Base-by-base conservation (phyloP, 1,140 invertebrate species). In the Dendrolimus punctatus region DNA sequence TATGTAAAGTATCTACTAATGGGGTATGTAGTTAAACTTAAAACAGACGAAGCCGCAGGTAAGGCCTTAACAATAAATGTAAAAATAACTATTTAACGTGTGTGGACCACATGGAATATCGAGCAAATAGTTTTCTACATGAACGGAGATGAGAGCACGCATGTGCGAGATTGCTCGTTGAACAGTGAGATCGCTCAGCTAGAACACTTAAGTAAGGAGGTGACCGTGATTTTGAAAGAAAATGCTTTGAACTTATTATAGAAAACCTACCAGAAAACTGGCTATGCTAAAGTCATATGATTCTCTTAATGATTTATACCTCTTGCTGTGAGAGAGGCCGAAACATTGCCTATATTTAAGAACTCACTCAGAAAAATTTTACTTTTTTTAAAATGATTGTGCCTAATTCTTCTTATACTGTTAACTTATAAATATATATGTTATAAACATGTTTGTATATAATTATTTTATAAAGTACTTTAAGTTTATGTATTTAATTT, bases 121-220 rank as follows among this genome's bases (percentile, higher is more conserved):
- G 43, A 45, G 43, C 46, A 36, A 49, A 56, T 49, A 53, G 42
- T 57, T 60, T 53, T 62, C 59, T 46, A 54, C 51, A 37, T 54
- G 55, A 62, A 49, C 48, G 53, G 40, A 51, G 49, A 7, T 8
- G 6, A 47, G 46, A 42, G 45, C 55, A 57, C 45, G 44, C 51
- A 48, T 39, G 43, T 41, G 43, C 42, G 43, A 45, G 8, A 41
- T 38, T 46, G 55, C 42, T 40, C 48, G 49, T 44, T 57, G 51
- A 44, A 6, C 41, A 53, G 47, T 44, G 53, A 49, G 49, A 36
- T 0, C 43, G 42, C 5, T 23, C n/a, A 45, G 43, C 5, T 45
- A 10, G 43, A 45, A 45, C 23, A 45, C n/a, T 23, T 23, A 23
- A n/a, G n/a, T 23, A 23, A 23, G 23, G n/a, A 6, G 43, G 49